These are phyloP conservation scores for Megaustenia siamemsis DNA, from an alignment of 2,888 invertebrate species.

Conservation along the genomic window DNA sequence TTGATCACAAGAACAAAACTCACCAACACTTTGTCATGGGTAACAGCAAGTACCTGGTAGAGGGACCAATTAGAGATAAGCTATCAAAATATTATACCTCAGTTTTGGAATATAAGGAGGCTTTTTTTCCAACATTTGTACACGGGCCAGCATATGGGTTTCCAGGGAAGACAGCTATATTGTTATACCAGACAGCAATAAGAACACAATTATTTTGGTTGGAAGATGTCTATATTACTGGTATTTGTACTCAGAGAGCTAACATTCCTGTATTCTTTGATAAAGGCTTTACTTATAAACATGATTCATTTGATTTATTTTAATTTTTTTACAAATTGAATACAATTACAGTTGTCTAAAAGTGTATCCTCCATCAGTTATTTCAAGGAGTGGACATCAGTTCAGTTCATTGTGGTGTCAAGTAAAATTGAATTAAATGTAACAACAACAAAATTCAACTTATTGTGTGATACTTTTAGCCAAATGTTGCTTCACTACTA, in stretches of 20 bases:
- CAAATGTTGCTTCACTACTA: too few relatives aligned
- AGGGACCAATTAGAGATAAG: slow-evolving; percentile 46
- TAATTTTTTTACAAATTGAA: background rate
- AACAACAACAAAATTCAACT: too few relatives aligned
- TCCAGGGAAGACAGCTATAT: slow-evolving; percentile 23
- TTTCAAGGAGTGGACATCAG: too few relatives aligned
- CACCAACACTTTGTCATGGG: slow-evolving; percentile 42
- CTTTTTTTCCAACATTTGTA: slow-evolving; percentile 43
- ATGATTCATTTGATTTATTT: slow-evolving; percentile 24
- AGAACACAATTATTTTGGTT: slow-evolving; percentile 46
- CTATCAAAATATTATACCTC: slow-evolving; percentile 46
- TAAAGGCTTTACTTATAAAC: slow-evolving; percentile 23
- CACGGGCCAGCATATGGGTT: slow-evolving; percentile 48
- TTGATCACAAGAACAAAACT: background rate
- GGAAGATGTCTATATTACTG: slow-evolving; percentile 48
- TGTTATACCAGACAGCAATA: slow-evolving; percentile 35
- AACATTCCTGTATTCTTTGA: slow-evolving; percentile 49
- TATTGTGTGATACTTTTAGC: too few relatives aligned
- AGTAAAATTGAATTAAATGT: too few relatives aligned
- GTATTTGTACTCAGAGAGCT: slow-evolving; percentile 42
- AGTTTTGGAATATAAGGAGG: slow-evolving; percentile 25
- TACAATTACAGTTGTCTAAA: background rate
- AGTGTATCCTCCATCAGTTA: too few relatives aligned
- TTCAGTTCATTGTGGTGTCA: too few relatives aligned
- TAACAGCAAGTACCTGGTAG: slow-evolving; percentile 46